Conservation (phyloP, 1,140 invertebrate genomes). For the Habropoda laboriosa region DNA sequence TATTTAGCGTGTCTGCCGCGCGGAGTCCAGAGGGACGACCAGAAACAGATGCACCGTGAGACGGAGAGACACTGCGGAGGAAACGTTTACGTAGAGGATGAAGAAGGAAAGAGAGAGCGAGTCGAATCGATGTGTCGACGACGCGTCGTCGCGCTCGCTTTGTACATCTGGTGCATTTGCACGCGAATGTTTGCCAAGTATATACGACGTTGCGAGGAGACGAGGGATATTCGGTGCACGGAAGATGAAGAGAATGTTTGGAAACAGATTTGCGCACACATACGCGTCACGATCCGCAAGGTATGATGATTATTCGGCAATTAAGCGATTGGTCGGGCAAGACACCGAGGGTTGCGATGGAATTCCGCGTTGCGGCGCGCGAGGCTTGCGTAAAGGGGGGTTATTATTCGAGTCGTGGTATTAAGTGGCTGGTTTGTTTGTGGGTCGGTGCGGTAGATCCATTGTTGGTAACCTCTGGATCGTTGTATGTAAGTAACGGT, state of each 20-base stretch:
- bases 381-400: neutral
- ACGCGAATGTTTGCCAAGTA: neutral
- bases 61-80: neutral
- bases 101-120: neutral
- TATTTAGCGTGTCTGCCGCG: conserved; percentile 12
- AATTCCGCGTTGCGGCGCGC: neutral
- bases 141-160: neutral
- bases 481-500: neutral
- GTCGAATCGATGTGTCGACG: neutral
- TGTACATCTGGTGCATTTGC: neutral
- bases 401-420: neutral
- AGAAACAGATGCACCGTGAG: neutral
- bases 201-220: neutral
- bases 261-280: conserved; percentile 5
- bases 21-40: neutral
- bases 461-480: neutral
- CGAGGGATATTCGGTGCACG: neutral
- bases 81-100: neutral
- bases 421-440: neutral
- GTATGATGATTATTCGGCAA: conserved; percentile 13
- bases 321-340: conserved; percentile 12
- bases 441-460: too few relatives aligned
- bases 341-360: neutral
- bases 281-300: neutral
- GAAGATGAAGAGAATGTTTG: neutral